phyloP scores from a whole-genome alignment of 2,888 invertebrate genomes.

The Uloborus plumipes region DNA sequence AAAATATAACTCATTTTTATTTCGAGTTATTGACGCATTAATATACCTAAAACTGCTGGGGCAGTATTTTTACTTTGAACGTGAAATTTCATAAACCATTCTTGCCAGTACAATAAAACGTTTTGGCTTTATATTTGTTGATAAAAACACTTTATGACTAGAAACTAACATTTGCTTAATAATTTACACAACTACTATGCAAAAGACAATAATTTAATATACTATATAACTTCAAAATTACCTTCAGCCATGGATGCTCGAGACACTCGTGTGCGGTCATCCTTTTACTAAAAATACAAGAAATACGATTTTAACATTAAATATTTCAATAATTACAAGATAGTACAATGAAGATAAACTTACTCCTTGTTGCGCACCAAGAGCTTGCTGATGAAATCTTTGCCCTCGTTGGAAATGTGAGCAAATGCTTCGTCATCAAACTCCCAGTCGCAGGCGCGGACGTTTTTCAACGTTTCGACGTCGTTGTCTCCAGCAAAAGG shows the following conservation, averaged over 20 bases:
- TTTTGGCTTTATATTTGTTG: no score
- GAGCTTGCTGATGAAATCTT: slow-evolving; percentile 96
- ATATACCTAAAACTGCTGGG: no score
- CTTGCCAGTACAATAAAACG: no score
- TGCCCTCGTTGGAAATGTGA: slow-evolving; percentile 94
- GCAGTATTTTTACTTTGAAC: no score
- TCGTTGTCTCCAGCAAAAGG: slow-evolving; percentile 99
- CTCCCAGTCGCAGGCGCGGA: slow-evolving; percentile 99
- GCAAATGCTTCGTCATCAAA: slow-evolving; percentile 96
- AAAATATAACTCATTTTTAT: no score
- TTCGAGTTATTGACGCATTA: no score
- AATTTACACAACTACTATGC: no score
- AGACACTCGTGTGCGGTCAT: slow-evolving; percentile 99
- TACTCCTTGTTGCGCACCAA: slow-evolving; percentile 92
- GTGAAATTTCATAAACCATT: no score
- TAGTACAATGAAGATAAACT: not conserved
- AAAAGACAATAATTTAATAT: not conserved
- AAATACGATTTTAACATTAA: slow-evolving; percentile 1
- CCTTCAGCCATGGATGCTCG: slow-evolving; percentile 92
- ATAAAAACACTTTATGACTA: no score
- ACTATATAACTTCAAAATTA: slow-evolving; percentile 58
- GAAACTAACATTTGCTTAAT: no score
- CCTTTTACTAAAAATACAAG: slow-evolving; percentile 77
- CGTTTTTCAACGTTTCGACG: slow-evolving; percentile 97
- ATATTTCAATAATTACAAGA: not conserved